phyloP scores from a whole-genome alignment of 2,888 invertebrate genomes.

The Malthinus seriepunctatus region DNA sequence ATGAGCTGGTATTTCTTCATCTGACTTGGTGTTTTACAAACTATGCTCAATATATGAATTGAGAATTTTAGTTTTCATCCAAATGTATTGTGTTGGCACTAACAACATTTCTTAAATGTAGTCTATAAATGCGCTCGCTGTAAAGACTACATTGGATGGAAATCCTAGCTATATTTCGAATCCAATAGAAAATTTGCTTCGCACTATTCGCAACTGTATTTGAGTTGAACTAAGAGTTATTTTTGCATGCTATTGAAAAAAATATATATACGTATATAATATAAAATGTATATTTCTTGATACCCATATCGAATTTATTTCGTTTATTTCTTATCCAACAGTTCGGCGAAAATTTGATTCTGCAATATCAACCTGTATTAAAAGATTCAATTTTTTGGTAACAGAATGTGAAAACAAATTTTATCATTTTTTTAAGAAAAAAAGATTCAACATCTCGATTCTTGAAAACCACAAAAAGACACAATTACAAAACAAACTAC shows the following conservation, averaged over 20 bases:
- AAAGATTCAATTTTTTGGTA: not conserved
- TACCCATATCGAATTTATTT: constrained; percentile 24
- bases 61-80: too few species aligned
- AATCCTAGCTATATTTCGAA: constrained; percentile 8
- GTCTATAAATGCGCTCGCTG: constrained; percentile 12
- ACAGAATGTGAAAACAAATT: too few species aligned
- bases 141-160: constrained; percentile 11
- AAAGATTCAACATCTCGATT: too few species aligned
- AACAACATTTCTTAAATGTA: constrained; percentile 3
- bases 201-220: constrained; percentile 14
- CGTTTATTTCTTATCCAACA: constrained; percentile 20
- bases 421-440: too few species aligned
- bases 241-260: constrained; percentile 14
- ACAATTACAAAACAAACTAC: too few species aligned
- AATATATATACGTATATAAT: not conserved
- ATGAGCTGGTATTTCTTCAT: too few species aligned
- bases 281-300: constrained; percentile 20
- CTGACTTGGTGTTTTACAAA: too few species aligned
- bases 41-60: too few species aligned
- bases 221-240: constrained; percentile 9
- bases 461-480: too few species aligned
- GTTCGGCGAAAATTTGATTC: constrained; percentile 15
- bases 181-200: constrained; percentile 13
- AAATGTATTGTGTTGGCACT: too few species aligned
- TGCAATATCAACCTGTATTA: constrained; percentile 13